Evolutionary conservation across 2,888 invertebrate genomes (phyloP).

Genomic region (Drosophila merina): DNA sequence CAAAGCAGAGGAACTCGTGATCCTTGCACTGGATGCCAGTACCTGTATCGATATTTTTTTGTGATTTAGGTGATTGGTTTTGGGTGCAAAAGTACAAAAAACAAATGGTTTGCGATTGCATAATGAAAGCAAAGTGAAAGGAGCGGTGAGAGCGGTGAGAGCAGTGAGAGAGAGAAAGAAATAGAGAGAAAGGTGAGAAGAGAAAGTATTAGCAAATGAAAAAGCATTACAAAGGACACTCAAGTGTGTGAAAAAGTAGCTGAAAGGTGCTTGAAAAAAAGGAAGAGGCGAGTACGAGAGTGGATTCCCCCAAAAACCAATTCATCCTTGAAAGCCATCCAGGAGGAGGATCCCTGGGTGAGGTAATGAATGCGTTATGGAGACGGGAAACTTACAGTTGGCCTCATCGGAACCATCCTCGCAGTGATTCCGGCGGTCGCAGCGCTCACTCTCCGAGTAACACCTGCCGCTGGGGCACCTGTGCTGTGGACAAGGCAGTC

Average conservation of each 20-base stretch:
- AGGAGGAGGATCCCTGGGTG: background rate
- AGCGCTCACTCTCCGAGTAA: conserved; percentile 84
- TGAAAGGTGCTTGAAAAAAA: conserved; percentile 9
- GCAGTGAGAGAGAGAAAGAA: conserved; percentile 5
- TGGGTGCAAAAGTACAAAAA: background rate
- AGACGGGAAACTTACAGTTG: conserved; percentile 84
- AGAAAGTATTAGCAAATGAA: conserved; percentile 42
- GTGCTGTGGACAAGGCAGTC: conserved; percentile 83
- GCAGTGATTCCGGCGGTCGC: conserved; percentile 86
- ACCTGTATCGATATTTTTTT: conserved; percentile 59
- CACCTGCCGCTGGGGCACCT: conserved; percentile 86
- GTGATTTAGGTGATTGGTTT: background rate
- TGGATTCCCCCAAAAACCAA: background rate
- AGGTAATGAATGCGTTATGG: background rate
- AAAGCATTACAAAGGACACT: conserved; percentile 10
- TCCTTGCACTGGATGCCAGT: conserved; percentile 85
- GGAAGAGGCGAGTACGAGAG: background rate
- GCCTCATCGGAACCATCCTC: conserved; percentile 86
- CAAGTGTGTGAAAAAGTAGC: background rate
- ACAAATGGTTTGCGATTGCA: background rate
- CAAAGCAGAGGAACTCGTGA: conserved; percentile 89
- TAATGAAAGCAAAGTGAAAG: conserved; percentile 23
- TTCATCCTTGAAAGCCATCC: background rate
- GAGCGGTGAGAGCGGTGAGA: background rate
- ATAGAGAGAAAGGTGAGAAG: conserved; percentile 31